Conservation (phyloP, 2,113 vertebrate species). For the Megaceryle maxima region DNA sequence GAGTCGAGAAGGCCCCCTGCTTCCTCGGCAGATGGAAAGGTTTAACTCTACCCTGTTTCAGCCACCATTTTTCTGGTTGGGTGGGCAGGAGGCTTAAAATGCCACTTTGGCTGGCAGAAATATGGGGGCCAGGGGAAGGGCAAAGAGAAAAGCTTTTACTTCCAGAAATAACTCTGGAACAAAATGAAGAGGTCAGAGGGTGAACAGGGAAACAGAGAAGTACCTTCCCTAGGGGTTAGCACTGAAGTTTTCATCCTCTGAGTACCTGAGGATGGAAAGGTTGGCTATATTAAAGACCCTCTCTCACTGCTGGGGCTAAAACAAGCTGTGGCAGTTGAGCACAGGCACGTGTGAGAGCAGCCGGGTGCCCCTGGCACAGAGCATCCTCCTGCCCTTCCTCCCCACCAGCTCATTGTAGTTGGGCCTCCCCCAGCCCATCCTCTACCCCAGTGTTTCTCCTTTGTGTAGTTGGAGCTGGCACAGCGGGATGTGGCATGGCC, state of each 20-base stretch:
- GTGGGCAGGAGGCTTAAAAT: conserved; percentile 61
- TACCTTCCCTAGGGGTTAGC: neutral
- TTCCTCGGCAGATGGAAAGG: neutral
- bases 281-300: neutral
- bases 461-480: accelerated
- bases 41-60: conserved; percentile 36
- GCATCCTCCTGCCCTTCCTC: neutral
- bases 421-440: neutral
- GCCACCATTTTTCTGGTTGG: conserved; percentile 63
- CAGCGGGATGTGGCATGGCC: accelerated
- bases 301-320: neutral
- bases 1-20: neutral
- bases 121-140: conserved; percentile 13
- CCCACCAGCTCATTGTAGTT: accelerated
- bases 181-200: conserved; percentile 12
- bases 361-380: accelerated
- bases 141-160: conserved; percentile 58
- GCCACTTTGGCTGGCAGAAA: conserved; percentile 56
- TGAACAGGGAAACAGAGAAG: neutral
- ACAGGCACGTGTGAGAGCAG: neutral
- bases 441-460: neutral
- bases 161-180: conserved; percentile 58
- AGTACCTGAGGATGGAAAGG: neutral
- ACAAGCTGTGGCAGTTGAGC: accelerated
- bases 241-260: neutral